A percentile compares a stretch with the other conserved stretches of the same genome.
These are phyloP conservation scores for Argyrosomus japonicus DNA, from an alignment of 2,113 vertebrate genomes.

Conservation along the genomic window DNA sequence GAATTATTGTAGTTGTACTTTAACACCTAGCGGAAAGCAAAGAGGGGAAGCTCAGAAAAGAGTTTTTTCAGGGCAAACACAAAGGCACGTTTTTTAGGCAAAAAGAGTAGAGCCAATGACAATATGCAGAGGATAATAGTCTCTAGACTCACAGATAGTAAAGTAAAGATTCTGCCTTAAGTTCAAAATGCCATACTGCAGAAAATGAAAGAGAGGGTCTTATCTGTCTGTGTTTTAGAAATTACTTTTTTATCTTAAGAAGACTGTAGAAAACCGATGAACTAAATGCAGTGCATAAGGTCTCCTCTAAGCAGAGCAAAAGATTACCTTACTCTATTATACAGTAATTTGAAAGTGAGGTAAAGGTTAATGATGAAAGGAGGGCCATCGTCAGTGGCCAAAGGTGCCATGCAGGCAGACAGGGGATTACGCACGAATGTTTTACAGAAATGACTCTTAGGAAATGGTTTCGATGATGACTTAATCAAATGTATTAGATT, in stretches of 20 bases:
- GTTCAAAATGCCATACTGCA: slow-evolving; percentile 68
- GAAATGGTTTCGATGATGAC: slow-evolving; percentile 43
- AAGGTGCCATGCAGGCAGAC: slow-evolving; percentile 62
- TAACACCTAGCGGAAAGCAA: not conserved
- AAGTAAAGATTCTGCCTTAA: slow-evolving; percentile 55
- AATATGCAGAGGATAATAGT: slow-evolving; percentile 36
- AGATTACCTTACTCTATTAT: slow-evolving; percentile 78
- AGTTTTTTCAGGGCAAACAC: not conserved
- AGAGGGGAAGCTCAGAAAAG: not conserved
- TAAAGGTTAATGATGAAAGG: slow-evolving; percentile 84
- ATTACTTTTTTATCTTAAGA: slow-evolving; percentile 76
- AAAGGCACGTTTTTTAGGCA: slow-evolving; percentile 23
- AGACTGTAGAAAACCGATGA: slow-evolving; percentile 69
- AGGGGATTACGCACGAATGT: slow-evolving; percentile 62
- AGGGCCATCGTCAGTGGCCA: slow-evolving; percentile 65
- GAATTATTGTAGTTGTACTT: slow-evolving; percentile 33
- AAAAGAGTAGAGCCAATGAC: slow-evolving; percentile 24
- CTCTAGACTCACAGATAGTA: slow-evolving; percentile 42
- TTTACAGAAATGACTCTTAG: slow-evolving; percentile 57
- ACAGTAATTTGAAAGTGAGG: slow-evolving; percentile 79
- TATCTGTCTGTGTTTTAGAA: slow-evolving; percentile 74
- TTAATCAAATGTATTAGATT: slow-evolving; percentile 38
- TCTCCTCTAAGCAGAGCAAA: slow-evolving; percentile 74
- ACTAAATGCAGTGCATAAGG: slow-evolving; percentile 78
- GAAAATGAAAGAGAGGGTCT: slow-evolving; percentile 67